Evolutionary conservation across 2,113 vertebrate genomes (phyloP).

Genomic region (Castor canadensis): DNA sequence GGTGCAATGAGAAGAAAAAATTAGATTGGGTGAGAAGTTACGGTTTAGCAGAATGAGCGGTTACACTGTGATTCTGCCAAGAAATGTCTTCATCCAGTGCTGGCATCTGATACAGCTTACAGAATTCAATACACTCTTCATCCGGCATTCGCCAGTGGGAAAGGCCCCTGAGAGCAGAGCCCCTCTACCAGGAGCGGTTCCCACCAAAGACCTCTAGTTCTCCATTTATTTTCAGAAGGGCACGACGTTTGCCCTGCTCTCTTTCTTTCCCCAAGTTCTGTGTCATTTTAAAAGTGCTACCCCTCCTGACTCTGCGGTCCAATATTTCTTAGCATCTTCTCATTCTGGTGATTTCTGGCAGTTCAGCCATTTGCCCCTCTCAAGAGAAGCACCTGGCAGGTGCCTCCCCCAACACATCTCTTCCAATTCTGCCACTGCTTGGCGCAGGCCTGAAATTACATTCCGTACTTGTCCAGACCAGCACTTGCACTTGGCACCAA

Average conservation of each 20-base stretch:
- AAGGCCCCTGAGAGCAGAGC: rapidly evolving
- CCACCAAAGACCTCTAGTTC: neutral
- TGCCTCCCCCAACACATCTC: neutral
- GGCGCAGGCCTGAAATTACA: neutral
- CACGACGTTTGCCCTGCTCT: neutral
- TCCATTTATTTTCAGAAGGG: neutral
- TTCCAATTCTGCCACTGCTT: neutral
- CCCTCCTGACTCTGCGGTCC: neutral
- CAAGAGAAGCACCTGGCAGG: neutral
- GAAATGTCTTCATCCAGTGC: rapidly evolving
- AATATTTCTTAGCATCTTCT: neutral
- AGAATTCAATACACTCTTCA: too few relatives aligned
- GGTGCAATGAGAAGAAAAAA: neutral
- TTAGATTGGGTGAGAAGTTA: too few relatives aligned
- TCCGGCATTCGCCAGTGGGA: neutral
- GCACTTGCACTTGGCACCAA: conserved; percentile 21
- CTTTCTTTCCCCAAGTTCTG: neutral
- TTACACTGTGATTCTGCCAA: neutral
- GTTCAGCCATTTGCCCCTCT: neutral
- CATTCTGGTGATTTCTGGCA: neutral
- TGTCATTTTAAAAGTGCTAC: neutral
- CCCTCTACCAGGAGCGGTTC: neutral
- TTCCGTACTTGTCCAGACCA: conserved; percentile 34
- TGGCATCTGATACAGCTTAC: neutral
- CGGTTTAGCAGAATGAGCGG: neutral